A percentile compares a stretch with the other conserved stretches of the same genome.
Conservation (phyloP, 2,113 vertebrate species). For the Mystacornis crossleyi region DNA sequence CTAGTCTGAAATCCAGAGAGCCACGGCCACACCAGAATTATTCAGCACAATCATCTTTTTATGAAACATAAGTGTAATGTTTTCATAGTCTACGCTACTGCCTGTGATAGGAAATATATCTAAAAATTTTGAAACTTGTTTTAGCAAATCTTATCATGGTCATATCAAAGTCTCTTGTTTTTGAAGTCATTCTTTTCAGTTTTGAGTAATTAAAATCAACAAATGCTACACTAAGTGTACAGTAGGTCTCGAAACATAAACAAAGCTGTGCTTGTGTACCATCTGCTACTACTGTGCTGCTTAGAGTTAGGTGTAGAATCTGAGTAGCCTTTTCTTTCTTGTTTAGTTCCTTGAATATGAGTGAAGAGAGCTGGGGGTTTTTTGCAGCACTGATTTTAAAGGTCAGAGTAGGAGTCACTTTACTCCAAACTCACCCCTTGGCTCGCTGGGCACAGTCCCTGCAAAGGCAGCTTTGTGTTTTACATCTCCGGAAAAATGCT, state of each 20-base stretch:
- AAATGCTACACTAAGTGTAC: slow-evolving; percentile 71
- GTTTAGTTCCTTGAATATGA: not conserved
- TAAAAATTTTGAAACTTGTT: slow-evolving; percentile 69
- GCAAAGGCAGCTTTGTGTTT: not conserved
- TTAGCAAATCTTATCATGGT: slow-evolving; percentile 68
- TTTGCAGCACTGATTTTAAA: not conserved
- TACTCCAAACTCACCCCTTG: not conserved
- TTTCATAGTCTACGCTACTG: slow-evolving; percentile 52
- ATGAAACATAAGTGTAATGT: slow-evolving; percentile 60
- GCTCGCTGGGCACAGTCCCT: not conserved
- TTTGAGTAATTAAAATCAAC: slow-evolving; percentile 75
- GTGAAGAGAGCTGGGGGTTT: not conserved
- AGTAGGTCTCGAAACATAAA: slow-evolving; percentile 73
- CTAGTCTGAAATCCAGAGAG: slow-evolving; percentile 4
- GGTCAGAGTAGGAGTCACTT: not conserved
- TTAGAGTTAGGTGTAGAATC: slow-evolving; percentile 67
- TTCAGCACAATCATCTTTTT: slow-evolving; percentile 53
- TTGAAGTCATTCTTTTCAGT: slow-evolving; percentile 71
- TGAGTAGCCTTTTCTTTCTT: slow-evolving; percentile 59
- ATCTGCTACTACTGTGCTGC: slow-evolving; percentile 67
- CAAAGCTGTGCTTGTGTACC: slow-evolving; percentile 70
- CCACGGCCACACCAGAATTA: slow-evolving; percentile 44
- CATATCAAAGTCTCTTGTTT: slow-evolving; percentile 71
- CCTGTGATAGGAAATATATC: slow-evolving; percentile 64
- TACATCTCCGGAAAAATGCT: not conserved